Percentiles rank a stretch among this genome's conserved stretches.
Conservation (phyloP, 2,797 vertebrate genomes). For the Meda fulgida region DNA sequence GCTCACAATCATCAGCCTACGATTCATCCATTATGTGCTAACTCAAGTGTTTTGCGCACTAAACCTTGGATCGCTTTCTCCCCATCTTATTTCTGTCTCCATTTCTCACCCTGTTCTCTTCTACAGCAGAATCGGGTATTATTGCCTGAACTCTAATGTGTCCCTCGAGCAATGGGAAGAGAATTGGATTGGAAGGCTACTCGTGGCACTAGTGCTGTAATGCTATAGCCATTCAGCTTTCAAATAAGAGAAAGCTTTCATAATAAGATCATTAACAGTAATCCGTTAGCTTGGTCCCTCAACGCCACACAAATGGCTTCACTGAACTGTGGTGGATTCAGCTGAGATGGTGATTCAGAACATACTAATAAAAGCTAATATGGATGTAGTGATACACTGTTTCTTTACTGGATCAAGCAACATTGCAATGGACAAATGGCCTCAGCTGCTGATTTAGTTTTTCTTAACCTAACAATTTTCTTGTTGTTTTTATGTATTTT, state of each 20-base stretch:
- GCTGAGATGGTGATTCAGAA: neutral
- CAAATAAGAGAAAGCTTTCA: conserved; percentile 56
- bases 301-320: conserved; percentile 39
- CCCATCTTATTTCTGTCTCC: neutral
- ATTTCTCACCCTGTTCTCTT: conserved; percentile 18
- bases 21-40: conserved; percentile 62
- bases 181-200: conserved; percentile 36
- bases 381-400: neutral
- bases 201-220: conserved; percentile 23
- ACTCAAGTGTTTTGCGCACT: conserved; percentile 56
- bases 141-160: conserved; percentile 49
- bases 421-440: neutral
- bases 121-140: conserved; percentile 30
- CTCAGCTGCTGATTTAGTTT: neutral
- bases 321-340: conserved; percentile 24
- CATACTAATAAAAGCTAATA: conserved; percentile 24
- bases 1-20: conserved; percentile 50
- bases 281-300: conserved; percentile 48
- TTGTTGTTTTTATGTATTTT: neutral
- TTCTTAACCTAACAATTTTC: neutral
- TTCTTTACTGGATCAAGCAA: neutral
- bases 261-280: conserved; percentile 59
- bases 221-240: conserved; percentile 31
- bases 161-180: conserved; percentile 48
- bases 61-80: conserved; percentile 31